A percentile compares a stretch with the other conserved stretches of the same genome.
Conservation (phyloP, 53 echinoderm and acorn worm species). For the Glandiceps talaboti region DNA sequence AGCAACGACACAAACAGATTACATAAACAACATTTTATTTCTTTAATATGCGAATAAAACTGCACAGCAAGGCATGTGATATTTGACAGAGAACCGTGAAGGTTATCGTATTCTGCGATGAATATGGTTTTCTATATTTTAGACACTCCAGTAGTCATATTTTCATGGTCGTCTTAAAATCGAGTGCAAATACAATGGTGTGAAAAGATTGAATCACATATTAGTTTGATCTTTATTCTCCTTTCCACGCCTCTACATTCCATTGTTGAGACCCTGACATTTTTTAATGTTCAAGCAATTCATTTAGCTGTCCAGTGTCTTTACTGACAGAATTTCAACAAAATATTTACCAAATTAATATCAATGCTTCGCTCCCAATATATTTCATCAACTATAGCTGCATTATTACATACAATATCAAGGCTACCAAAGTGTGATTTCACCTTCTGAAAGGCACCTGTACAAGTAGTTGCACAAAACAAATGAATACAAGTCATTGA, state of each 20-base stretch:
- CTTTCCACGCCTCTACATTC: too few species aligned
- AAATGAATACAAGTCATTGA: too few species aligned
- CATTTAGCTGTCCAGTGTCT: neutral
- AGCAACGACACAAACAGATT: neutral
- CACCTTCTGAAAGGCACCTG: conserved; percentile 69
- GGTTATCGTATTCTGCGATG: too few species aligned
- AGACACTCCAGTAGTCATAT: too few species aligned
- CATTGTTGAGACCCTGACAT: too few species aligned
- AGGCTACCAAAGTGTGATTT: conserved; percentile 30
- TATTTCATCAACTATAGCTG: conserved; percentile 58
- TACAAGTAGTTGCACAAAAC: neutral
- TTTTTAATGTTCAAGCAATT: neutral
- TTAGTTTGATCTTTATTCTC: neutral
- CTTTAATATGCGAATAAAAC: too few species aligned
- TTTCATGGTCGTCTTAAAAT: too few species aligned
- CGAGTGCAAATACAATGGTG: neutral
- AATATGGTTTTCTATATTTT: too few species aligned
- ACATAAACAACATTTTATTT: too few species aligned
- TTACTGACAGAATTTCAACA: too few species aligned
- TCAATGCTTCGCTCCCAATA: conserved; percentile 46
- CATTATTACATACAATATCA: conserved; percentile 94
- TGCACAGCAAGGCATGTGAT: too few species aligned
- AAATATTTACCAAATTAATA: conserved; percentile 81
- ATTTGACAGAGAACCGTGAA: too few species aligned
- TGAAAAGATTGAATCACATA: neutral